Evolutionary conservation across 2,888 invertebrate genomes (phyloP), one percentile per base, ranked within the genome.

Genomic region (Priocnemis perturbator): DNA sequence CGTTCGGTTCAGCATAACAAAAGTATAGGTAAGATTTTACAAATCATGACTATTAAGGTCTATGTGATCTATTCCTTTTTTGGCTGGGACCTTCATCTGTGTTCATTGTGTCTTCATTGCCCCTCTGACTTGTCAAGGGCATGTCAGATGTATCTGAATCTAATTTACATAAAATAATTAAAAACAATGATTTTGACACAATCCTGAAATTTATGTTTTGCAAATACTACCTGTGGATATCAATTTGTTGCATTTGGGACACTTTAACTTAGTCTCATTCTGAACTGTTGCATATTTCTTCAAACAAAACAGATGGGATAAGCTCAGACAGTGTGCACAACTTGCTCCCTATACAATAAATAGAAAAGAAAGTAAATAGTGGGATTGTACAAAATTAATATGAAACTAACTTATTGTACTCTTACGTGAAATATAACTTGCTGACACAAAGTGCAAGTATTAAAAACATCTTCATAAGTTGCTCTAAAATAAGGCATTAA

Each of bases 361-460:
- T 48, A 58, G n/a, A 37, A 47, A 11, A 50, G 37, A 44, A 20
- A 30, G 19, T 55, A 48, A 60, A n/a, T 57, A 47, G 37, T 20
- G 23, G 17, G 71, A 60, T 63, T 45, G 2, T n/a, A 30, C n/a
- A 52, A 20, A 23, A 45, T 44, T 57, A 44, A 23, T 7, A 20
- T 7, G 55, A 57, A 55, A 23, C 62, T 21, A 37, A 5, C 37
- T 37, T 59, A 62, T 23, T 30, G 11, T 50, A 55, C 52, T 11
- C 82, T 84, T 81, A 88, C 89, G 71, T 86, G 74, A 76, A 88
- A 87, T 23, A 88, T 70, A 21, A 82, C 65, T 74, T 85, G 78
- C 52, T 79, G 85, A 71, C 89, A 89, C 30, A 88, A 75, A 37
- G 55, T 64, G 67, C 89, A 89, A 26, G 68, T 81, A 21, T 73